Evolutionary conservation across 2,888 invertebrate species (phyloP), one percentile per base, ranked within the genome.

Genomic region (Acleris sparsana): DNA sequence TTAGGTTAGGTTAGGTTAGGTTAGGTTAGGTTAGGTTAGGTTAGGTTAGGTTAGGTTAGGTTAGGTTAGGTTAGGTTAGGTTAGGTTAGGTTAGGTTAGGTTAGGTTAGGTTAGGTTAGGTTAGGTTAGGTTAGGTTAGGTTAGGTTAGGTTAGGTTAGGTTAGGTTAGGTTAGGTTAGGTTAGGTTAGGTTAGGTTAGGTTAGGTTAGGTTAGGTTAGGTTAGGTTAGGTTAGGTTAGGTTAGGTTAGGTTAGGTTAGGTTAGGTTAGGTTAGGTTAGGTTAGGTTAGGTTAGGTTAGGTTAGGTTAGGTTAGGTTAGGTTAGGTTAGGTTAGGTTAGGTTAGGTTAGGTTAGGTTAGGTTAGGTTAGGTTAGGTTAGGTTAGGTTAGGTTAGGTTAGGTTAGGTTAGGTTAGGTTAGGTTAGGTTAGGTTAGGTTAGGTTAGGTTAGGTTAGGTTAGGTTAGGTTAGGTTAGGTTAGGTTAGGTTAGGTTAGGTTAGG

Each of bases 311-410:
- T 63, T 57, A 57, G 63, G 51, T 57, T 33, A 44, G 53, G 61
- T 43, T 43, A 25, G 43, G 43, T 25, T 44, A 46, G 43, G 33
- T 61, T 46, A 52, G 49, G 56, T 49, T 48, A 59, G 63, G 67
- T 67, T 62, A 67, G 62, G 67, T 67, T 64, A 64, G 64, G 64
- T 64, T 64, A 64, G 64, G 65, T 65, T 65, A 65, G 65, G 65
- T 65, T 60, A 55, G 63, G 63, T 63, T 63, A 63, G 63, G 63
- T 63, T 63, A 63, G 63, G 65, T 65, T 67, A 67, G 67, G 67
- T 67, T 67, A 67, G 62, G 67, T 67, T 67, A 63, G 52, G 61
- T 58, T 61, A 56, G 61, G 57, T 57, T 59, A 66, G 66, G 67
- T 66, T 66, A 62, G 66, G 66, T 66, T 62, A 57, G 60, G 65